Evolutionary conservation across 2,113 vertebrate species (phyloP), one percentile per base, ranked within the genome.

Genomic region (Pachypanchax playfairii): DNA sequence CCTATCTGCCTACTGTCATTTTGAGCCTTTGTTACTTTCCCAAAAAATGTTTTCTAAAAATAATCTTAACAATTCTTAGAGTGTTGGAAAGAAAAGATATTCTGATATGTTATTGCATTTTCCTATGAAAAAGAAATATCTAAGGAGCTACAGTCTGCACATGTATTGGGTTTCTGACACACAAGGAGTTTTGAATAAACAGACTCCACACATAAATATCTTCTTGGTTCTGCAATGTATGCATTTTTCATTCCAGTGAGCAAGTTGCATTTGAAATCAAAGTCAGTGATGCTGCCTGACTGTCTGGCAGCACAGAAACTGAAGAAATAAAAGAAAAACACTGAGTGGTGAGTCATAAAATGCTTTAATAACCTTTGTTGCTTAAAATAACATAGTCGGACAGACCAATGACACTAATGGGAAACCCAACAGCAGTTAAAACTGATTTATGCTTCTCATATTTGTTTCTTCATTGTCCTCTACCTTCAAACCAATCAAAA

Each of bases 231-330:
- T 91, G 88, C 89, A 74, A 87, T 87, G 79, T 83, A 76, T 85
- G 86, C 87, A 87, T 85, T 90, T 90, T 89, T 90, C 78, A 87
- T 88, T 72, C 73, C 76, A 70, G 80, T 70, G 82, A 85, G 73
- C 55, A 70, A 36, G 61, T 77, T 83, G 86, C 77, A 86, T 90
- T 85, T 57, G 42, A 83, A 90, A 88, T 90, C 83, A 90, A 86
- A 85, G 74, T 64, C 51, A 58, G 82, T 72, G 58, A 82, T 14
- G 76, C 70, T 82, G 65, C 59, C 21, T 35, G 62, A 69, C 75
- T 88, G 75, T 88, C 79, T 85, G 78, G 72, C 72, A 74, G 21
- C 66, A 68, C 49, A 71, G 43, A 81, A 69, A 82, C 61, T 52
- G 57, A 68, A 57, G 76, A 75, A 76, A 78, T 86, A 86, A 87